Base-by-base conservation (phyloP, 2,797 vertebrate genomes). In the Gymnothorax reevesii region DNA sequence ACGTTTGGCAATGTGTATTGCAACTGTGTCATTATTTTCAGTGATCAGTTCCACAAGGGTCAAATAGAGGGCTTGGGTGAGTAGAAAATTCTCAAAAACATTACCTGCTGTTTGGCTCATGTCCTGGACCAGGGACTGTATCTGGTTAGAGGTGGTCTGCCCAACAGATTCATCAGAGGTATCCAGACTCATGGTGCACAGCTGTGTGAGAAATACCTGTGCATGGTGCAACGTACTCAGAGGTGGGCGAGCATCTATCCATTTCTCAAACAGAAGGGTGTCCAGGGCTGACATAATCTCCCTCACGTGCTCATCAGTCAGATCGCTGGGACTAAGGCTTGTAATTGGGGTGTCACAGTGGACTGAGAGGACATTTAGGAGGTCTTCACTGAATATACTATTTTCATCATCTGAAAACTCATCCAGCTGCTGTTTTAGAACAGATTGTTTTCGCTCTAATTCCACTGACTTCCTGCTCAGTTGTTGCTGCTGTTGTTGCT, bases 201-300 rank as follows among this genome's bases (percentile, higher is more conserved):
- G 83, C 52, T 87, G 83, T 12, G 86, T 87, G 73, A 87, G 57
- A 55, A 86, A 60, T 55, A 85, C 85, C 22, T 87, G 86, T 62
- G 85, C 25, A 10, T 86, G 88, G 33, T 84, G 69, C 64, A 88
- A 57, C 4, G 87, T 87, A 57, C 49, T 59, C 10, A 82, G 75
- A 4, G 88, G 80, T 5, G 85, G 88, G 60, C 62, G 83, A 60
- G 33, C 62, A 57, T 62, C 57, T 71, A 83, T 62, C 85, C 86
- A 86, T 66, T 88, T 83, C 20, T 73, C 69, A 73, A 73, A 73
- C 25, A 73, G 69, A 73, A 73, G 69, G 69, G 9, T 66, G 62
- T 66, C 62, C 22, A 66, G 62, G 2, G 20, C 62, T n/a, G 5
- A 66, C 5, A 66, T 66, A 66, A 66, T 66, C 62, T 66, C 20